Percentiles rank a stretch among this genome's conserved stretches.
Evolutionary conservation across 2,888 invertebrate genomes (phyloP).

Genomic region (Xylocampa areola): DNA sequence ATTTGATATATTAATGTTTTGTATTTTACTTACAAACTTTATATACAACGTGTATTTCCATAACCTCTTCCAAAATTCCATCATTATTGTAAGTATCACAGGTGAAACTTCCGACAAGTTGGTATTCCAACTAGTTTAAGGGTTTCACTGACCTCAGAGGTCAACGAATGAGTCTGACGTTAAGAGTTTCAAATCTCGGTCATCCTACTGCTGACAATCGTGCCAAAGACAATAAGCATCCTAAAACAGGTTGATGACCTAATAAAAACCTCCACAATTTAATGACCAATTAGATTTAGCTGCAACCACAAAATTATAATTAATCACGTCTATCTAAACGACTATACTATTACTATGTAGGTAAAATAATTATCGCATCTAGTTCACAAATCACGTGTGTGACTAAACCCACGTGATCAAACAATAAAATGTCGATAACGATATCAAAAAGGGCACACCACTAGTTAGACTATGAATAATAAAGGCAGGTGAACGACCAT

Average conservation of each 20-base stretch:
- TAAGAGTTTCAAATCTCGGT: constrained; percentile 3
- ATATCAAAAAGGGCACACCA: constrained; percentile 42
- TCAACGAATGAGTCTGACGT: constrained; percentile 7
- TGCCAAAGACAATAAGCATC: constrained; percentile 20
- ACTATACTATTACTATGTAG: constrained; percentile 24
- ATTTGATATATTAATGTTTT: too few relatives aligned
- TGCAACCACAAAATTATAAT: constrained; percentile 13
- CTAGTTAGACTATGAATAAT: constrained; percentile 51
- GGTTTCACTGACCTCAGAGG: background rate
- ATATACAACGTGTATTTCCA: too few relatives aligned
- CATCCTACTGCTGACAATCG: constrained; percentile 1
- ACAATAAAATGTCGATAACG: constrained; percentile 54
- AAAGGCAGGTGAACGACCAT: constrained; percentile 56
- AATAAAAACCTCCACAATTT: constrained; percentile 4
- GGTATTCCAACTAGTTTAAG: too few relatives aligned
- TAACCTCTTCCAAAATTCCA: too few relatives aligned
- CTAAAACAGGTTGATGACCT: constrained; percentile 24
- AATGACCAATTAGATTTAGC: constrained; percentile 25
- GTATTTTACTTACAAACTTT: too few relatives aligned
- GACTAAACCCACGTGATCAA: constrained; percentile 25
- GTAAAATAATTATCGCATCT: constrained; percentile 43
- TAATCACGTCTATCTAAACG: constrained; percentile 4
- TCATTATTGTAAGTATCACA: too few relatives aligned
- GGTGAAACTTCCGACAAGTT: too few relatives aligned
- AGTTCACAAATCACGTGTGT: constrained; percentile 34